Base-by-base conservation (phyloP, 1,140 invertebrate genomes). In the Cyphomyrmex costatus region DNA sequence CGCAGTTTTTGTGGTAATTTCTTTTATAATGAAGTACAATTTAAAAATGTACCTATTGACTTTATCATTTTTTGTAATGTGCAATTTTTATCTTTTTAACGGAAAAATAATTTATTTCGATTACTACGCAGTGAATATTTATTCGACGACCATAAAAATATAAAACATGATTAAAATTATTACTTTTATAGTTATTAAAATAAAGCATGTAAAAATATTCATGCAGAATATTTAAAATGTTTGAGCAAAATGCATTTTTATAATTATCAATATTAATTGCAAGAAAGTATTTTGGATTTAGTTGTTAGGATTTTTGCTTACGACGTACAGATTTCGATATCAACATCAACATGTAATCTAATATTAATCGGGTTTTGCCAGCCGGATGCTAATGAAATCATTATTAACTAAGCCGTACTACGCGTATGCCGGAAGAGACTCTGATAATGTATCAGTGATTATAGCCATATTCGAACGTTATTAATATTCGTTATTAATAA, bases 321-420 rank as follows among this genome's bases (percentile, higher is more conserved):
- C 27, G 14, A 51, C 7, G 21, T 77, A 77, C 30, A 53, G 73
- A 65, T 65, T 36, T 27, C 12, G 30, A 68, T 78, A 85, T 85
- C 65, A 78, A 85, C 36, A 42, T 85, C 65, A 78, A 42, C 42
- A 56, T 78, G 46, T 78, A 61, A 85, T 85, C 76, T 78, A 61
- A 83, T 86, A 71, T 82, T 83, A 86, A 86, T 83, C 77, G 10
- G 49, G 27, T 60, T 73, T 71, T 30, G 78, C 27, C 78, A 30
- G 21, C 7, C 14, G 36, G 51, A 83, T 56, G n/a, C 70, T 56
- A 63, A 51, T 73, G 49, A 61, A 65, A 71, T 70, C 78, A 83
- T 83, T 83, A 83, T 65, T 83, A 86, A 83, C 68, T 70, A 63
- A 86, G 68, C 53, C n/a, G 36, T 51, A 24, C 65, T 46, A 51